These are phyloP conservation scores for Cynopterus sphinx DNA, from an alignment of 2,797 vertebrate species.

Conservation along the genomic window DNA sequence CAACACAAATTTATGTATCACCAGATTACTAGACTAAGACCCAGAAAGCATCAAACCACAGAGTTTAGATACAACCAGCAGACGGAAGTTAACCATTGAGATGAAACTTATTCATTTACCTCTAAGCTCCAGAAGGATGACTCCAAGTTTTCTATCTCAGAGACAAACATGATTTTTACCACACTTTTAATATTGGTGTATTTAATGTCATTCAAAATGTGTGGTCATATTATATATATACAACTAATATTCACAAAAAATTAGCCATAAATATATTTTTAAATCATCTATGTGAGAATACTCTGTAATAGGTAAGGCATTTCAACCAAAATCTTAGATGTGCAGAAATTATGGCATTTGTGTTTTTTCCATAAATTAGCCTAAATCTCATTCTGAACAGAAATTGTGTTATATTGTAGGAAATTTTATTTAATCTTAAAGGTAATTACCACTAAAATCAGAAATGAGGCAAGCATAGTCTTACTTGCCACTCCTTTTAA, in stretches of 20 bases:
- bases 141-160: background rate
- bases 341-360: background rate
- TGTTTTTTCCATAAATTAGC: background rate
- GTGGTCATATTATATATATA: background rate
- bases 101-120: background rate
- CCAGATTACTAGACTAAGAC: background rate
- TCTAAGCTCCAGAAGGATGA: background rate
- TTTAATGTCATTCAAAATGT: background rate
- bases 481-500: background rate
- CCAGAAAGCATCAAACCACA: background rate
- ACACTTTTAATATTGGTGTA: background rate
- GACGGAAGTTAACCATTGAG: background rate
- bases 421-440: background rate
- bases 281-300: background rate
- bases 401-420: background rate
- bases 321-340: background rate
- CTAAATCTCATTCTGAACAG: background rate
- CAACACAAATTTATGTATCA: background rate
- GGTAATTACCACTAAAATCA: background rate
- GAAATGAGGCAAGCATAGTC: background rate
- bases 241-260: background rate
- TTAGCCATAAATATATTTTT: background rate
- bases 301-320: background rate
- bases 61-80: background rate
- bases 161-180: background rate